Evolutionary conservation across 2,888 invertebrate genomes (phyloP).

Genomic region (Ochropleura plecta): DNA sequence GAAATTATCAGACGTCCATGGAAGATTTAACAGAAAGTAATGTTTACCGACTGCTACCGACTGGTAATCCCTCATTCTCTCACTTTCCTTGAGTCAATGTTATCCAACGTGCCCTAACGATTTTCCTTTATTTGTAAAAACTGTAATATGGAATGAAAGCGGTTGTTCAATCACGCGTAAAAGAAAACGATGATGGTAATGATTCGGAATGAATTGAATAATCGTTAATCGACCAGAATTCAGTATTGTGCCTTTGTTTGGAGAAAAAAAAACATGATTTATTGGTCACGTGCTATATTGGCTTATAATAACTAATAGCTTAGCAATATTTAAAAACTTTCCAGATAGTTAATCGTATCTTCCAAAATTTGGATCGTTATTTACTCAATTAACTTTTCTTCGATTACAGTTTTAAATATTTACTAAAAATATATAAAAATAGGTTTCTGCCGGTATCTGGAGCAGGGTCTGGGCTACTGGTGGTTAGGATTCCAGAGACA

Average conservation of each 20-base stretch:
- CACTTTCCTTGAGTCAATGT: constrained; percentile 57
- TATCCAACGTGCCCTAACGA: constrained; percentile 53
- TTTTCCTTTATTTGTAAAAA: constrained; percentile 61
- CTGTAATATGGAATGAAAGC: constrained; percentile 54
- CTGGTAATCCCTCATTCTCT: constrained; percentile 49
- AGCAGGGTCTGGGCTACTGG: no score
- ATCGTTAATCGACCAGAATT: constrained; percentile 59
- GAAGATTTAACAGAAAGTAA: constrained; percentile 42
- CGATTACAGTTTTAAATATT: no score
- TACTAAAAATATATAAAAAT: no score
- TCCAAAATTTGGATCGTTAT: no score
- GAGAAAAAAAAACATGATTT: constrained; percentile 49
- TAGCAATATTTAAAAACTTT: constrained; percentile 1
- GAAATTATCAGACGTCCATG: constrained; percentile 31
- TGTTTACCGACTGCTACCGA: constrained; percentile 39
- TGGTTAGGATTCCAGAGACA: no score
- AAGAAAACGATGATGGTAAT: constrained; percentile 63
- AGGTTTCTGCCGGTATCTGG: no score
- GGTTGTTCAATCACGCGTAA: constrained; percentile 49
- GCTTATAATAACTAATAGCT: neutral
- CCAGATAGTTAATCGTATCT: neutral
- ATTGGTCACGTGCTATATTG: constrained; percentile 26
- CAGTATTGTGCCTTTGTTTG: constrained; percentile 53
- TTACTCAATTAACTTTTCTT: no score
- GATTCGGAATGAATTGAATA: constrained; percentile 65